phyloP scores from a whole-genome alignment of 1,140 invertebrate genomes.

The Aphelenchoides avenae region DNA sequence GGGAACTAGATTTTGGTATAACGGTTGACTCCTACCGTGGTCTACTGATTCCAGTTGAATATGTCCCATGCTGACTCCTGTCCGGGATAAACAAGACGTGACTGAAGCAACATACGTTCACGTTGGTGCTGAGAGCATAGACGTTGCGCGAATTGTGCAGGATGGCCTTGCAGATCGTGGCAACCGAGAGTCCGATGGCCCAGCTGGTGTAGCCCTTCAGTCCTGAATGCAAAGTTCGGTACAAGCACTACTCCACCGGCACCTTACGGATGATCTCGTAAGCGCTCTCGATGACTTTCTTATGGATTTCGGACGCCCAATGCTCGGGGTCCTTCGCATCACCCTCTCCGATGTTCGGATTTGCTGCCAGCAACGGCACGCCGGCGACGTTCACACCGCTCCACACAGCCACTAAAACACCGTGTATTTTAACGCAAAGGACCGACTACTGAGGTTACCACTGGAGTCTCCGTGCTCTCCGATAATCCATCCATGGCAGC shows the following conservation, averaged over 20 bases:
- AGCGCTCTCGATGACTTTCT: slow-evolving; percentile 69
- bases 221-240: slow-evolving; percentile 45
- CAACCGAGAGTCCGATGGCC: slow-evolving; percentile 70
- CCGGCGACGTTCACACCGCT: slow-evolving; percentile 85
- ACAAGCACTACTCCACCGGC: slow-evolving; percentile 13
- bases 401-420: slow-evolving; percentile 76
- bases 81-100: too few species aligned
- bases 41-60: too few species aligned
- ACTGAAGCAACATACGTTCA: slow-evolving; percentile 72
- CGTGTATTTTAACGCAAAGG: slow-evolving; percentile 10
- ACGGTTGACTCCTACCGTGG: too few species aligned
- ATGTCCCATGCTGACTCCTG: too few species aligned
- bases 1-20: too few species aligned
- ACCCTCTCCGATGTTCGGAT: slow-evolving; percentile 71
- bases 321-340: slow-evolving; percentile 71
- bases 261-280: slow-evolving; percentile 37
- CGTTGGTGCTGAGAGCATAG: slow-evolving; percentile 74
- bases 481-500: slow-evolving; percentile 82
- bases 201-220: slow-evolving; percentile 62
- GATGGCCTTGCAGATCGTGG: slow-evolving; percentile 71
- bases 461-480: slow-evolving; percentile 77
- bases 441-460: slow-evolving; percentile 48
- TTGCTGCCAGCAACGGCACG: slow-evolving; percentile 73
- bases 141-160: slow-evolving; percentile 73
- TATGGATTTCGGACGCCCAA: slow-evolving; percentile 71